Base-by-base conservation (phyloP, 1,140 invertebrate species). In the Alviniconcha marisindica region DNA sequence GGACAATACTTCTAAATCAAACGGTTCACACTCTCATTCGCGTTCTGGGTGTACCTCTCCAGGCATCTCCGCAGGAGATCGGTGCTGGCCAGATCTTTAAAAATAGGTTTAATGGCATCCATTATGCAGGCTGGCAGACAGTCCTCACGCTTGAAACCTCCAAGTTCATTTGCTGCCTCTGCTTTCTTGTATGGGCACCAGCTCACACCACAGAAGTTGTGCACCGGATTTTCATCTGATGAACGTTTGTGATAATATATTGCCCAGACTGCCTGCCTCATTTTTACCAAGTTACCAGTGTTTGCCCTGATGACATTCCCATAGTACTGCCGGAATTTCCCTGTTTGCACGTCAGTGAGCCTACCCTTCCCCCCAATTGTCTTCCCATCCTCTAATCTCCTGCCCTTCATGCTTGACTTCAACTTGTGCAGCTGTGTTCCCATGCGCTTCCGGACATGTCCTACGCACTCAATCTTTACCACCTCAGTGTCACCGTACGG, bases 391-490 rank as follows among this genome's bases (percentile, higher is more conserved):
- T 38, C 54, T 21, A 86, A 56, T 66, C 81, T 81, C 40, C 38
- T 78, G 4, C 73, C 78, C 36, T 36, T 33, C 28, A 31, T 56
- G 24, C 48, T 54, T 42, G 7, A 24, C 15, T 77, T 40, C 28
- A 86, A n/a, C 10, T 81, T 74, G 60, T 82, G 56, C 2, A 86
- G 71, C 74, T 48, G 56, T 3, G 66, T 81, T 21, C 84, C 84
- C 82, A 86, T 84, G 42, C 82, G 63, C 38, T 86, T 86, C 38
- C 84, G 84, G 2, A 83, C 48, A 77, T 85, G 84, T 0, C 84
- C 84, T 2, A 85, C 80, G 79, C 82, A 83, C 28, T 86, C 77
- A 28, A 73, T 40, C 51, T 86, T 83, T 2, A 3, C 28, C 1
- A 81, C 42, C 1, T 18, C 28, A 2, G 44, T 42, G n/a, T 85